These are phyloP conservation scores for Xenopus tropicalis DNA, from an alignment of 2,113 vertebrate species.

Conservation along the genomic window UCB_Xtro_10.0 CM004446.2:101832001-101832500, in stretches of 20 bases:
- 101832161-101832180: background rate
- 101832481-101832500: background rate
- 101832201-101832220: background rate
- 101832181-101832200: background rate
- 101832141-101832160: background rate
- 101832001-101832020: too few species aligned
- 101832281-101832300: constrained; percentile 7
- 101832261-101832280: constrained; percentile 11
- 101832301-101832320: background rate
- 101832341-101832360: constrained; percentile 9
- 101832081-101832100: too few species aligned
- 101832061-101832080: too few species aligned
- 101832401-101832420: background rate
- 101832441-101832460: constrained; percentile 1
- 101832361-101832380: background rate
- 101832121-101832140: too few species aligned
- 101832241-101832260: constrained; percentile 3
- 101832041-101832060: too few species aligned
- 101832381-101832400: constrained; percentile 1
- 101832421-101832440: constrained; percentile 4
- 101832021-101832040: too few species aligned
- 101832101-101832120: too few species aligned
- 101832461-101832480: constrained; percentile 5
- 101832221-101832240: background rate
- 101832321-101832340: background rate